phyloP scores from a whole-genome alignment of 1,140 invertebrate species.

The Drosophila navojoa region DNA sequence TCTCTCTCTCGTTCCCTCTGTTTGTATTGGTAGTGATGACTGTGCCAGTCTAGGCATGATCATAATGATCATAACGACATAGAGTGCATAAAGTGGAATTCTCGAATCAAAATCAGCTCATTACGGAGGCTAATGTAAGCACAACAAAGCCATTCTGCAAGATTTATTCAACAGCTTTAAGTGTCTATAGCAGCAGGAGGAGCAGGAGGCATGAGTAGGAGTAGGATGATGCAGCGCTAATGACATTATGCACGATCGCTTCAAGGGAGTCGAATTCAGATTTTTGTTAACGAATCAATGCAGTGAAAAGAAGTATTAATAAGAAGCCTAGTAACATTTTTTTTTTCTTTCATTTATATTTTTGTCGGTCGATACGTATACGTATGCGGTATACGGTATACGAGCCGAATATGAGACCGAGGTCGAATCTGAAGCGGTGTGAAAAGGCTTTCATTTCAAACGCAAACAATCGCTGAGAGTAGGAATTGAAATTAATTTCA shows the following conservation, averaged over 20 bases:
- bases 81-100: constrained; percentile 68
- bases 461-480: constrained; percentile 74
- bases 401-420: constrained; percentile 1
- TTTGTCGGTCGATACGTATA: not conserved
- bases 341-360: constrained; percentile 19
- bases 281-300: constrained; percentile 52
- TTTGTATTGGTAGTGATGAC: constrained; percentile 10
- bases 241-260: constrained; percentile 74
- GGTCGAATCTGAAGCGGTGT: constrained; percentile 56
- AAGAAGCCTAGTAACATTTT: constrained; percentile 67
- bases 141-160: constrained; percentile 79
- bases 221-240: constrained; percentile 78
- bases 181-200: constrained; percentile 36
- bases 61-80: constrained; percentile 42
- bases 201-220: not conserved
- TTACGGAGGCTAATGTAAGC: constrained; percentile 81
- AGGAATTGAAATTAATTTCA: constrained; percentile 82
- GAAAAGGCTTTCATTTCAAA: constrained; percentile 81
- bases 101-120: constrained; percentile 77
- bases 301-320: constrained; percentile 70
- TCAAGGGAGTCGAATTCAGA: constrained; percentile 33
- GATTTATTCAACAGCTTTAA: constrained; percentile 77
- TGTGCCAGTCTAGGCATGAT: constrained; percentile 33
- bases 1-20: no score
- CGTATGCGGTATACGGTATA: no score